Conservation (phyloP, 2,113 vertebrate genomes). For the Rhinoderma darwinii region DNA sequence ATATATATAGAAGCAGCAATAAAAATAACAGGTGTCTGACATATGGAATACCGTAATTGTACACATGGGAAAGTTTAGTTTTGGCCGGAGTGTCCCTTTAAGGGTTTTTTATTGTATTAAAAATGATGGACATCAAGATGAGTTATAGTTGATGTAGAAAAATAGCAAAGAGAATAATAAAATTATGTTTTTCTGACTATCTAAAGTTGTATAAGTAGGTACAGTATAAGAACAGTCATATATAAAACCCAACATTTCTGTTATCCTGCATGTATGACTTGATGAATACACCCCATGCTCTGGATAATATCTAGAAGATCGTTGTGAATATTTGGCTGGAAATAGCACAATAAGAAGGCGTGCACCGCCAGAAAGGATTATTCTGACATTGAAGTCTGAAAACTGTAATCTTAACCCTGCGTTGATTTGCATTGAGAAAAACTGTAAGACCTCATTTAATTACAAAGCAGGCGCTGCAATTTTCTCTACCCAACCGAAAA, state of each 20-base stretch:
- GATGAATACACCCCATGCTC: conserved; percentile 12
- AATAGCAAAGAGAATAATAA: neutral
- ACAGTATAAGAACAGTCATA: neutral
- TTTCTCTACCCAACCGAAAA: neutral
- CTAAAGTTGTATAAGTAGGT: neutral
- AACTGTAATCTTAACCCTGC: conserved; percentile 36
- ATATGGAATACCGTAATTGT: no score
- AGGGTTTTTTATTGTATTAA: no score
- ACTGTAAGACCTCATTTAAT: conserved; percentile 12
- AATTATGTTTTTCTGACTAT: neutral
- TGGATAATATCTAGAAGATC: conserved; percentile 20
- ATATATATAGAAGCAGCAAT: no score
- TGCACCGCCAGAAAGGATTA: conserved; percentile 7
- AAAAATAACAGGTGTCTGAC: no score
- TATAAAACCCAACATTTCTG: neutral
- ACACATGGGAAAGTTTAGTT: no score
- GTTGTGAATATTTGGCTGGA: conserved; percentile 12
- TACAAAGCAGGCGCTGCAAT: neutral
- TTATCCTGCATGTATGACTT: neutral
- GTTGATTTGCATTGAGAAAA: conserved; percentile 11
- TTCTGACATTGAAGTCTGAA: conserved; percentile 42
- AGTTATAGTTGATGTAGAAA: no score
- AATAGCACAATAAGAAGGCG: conserved; percentile 45
- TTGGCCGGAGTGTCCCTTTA: no score
- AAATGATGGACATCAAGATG: no score